These are phyloP conservation scores for Ceratotherium simum DNA, from an alignment of 2,113 vertebrate species.

Conservation along the genomic window DNA sequence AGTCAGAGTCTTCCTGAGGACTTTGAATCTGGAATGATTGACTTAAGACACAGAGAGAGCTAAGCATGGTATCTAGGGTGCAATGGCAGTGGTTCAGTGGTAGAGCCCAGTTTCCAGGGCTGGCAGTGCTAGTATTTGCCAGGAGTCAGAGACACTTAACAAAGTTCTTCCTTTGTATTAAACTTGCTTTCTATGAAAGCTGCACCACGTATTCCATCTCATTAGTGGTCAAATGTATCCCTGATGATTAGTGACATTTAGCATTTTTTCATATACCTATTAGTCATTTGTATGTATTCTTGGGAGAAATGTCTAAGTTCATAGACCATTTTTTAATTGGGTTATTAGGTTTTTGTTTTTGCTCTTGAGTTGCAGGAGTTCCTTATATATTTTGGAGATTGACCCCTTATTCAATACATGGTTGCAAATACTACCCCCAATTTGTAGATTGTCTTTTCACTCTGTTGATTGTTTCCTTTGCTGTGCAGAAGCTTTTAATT, in stretches of 20 bases:
- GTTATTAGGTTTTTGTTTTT: background rate
- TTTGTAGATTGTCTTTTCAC: background rate
- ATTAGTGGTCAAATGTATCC: background rate
- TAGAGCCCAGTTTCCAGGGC: background rate
- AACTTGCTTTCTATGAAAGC: background rate
- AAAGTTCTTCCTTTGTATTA: background rate
- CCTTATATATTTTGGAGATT: background rate
- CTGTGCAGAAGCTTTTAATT: background rate
- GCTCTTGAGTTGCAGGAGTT: background rate
- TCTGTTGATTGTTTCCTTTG: background rate
- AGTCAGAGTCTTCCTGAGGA: background rate
- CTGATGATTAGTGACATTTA: background rate
- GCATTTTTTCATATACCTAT: background rate
- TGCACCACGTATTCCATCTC: background rate
- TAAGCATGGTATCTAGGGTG: background rate
- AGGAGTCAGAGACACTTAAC: background rate
- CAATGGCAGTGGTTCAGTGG: background rate
- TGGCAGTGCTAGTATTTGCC: background rate
- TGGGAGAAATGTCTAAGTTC: background rate
- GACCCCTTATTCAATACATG: background rate
- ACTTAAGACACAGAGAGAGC: background rate
- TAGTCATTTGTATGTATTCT: background rate
- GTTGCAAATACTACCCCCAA: background rate
- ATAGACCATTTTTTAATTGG: background rate
- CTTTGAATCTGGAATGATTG: background rate